These are phyloP conservation scores for Littorina saxatilis DNA, from an alignment of 1,140 invertebrate species.

Conservation along the genomic window DNA sequence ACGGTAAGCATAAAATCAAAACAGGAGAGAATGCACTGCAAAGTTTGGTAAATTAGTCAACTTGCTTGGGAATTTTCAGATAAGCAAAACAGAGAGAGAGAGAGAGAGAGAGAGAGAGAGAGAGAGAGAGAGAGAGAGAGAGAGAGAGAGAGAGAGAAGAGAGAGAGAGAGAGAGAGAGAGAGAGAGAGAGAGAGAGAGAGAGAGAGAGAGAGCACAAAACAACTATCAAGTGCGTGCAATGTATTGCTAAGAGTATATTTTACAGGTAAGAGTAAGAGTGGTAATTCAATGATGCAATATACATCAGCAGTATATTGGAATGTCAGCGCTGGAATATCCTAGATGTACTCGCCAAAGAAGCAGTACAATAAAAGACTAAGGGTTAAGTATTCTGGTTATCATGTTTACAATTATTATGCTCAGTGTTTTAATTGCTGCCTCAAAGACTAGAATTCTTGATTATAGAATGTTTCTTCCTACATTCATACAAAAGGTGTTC, in stretches of 20 bases:
- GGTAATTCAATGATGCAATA: not conserved
- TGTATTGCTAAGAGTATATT: too few species aligned
- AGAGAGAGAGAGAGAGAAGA: not conserved
- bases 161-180: slow-evolving; percentile 28
- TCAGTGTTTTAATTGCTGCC: too few species aligned
- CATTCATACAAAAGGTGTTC: too few species aligned
- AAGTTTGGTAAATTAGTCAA: not conserved
- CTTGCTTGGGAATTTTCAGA: not conserved
- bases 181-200: slow-evolving; percentile 30
- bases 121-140: not conserved
- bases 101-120: not conserved
- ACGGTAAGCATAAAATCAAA: not conserved
- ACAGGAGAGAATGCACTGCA: not conserved
- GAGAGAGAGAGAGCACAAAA: slow-evolving; percentile 4
- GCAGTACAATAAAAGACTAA: too few species aligned
- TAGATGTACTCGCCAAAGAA: too few species aligned
- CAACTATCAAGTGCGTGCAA: not conserved
- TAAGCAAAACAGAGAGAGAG: not conserved
- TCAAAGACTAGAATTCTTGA: too few species aligned
- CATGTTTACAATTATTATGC: too few species aligned
- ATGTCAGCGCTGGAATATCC: too few species aligned
- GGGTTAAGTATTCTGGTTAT: too few species aligned
- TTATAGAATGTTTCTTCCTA: too few species aligned
- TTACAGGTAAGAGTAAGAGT: not conserved
- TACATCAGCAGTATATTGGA: not conserved